Conservation (phyloP, 2,888 invertebrate species). For the Liodrosophila aerea region DNA sequence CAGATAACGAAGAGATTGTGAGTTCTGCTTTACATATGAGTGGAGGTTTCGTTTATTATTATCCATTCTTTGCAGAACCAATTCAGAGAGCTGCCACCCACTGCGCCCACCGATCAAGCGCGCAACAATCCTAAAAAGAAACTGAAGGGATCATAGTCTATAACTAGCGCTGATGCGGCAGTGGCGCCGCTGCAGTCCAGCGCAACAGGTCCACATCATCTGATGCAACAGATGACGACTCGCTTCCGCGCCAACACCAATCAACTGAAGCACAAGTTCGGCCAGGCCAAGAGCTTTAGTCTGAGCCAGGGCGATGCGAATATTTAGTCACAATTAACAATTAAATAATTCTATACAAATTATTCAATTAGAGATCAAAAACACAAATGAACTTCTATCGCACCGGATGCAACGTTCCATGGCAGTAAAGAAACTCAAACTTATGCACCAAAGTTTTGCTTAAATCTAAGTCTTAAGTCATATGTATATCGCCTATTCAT, state of each 20-base stretch:
- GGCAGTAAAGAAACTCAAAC: slow-evolving; percentile 12
- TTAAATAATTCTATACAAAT: neutral
- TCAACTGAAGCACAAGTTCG: slow-evolving; percentile 74
- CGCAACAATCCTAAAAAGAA: slow-evolving; percentile 81
- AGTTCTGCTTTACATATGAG: slow-evolving; percentile 57
- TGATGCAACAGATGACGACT: slow-evolving; percentile 77
- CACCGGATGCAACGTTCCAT: slow-evolving; percentile 12
- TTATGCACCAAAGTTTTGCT: slow-evolving; percentile 57
- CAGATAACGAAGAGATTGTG: slow-evolving; percentile 96
- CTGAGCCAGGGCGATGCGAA: slow-evolving; percentile 61
- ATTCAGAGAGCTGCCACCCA: slow-evolving; percentile 80
- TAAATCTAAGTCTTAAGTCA: slow-evolving; percentile 34
- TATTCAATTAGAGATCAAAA: slow-evolving; percentile 17
- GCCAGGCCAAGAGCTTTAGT: slow-evolving; percentile 67
- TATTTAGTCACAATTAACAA: too few relatives aligned
- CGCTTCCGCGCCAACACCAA: slow-evolving; percentile 79
- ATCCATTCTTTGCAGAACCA: too few relatives aligned
- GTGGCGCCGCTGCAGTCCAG: slow-evolving; percentile 58
- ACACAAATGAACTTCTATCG: slow-evolving; percentile 42
- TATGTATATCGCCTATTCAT: slow-evolving; percentile 8
- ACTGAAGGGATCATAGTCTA: slow-evolving; percentile 81
- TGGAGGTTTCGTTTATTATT: too few relatives aligned
- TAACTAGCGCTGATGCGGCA: slow-evolving; percentile 73
- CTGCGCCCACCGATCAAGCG: slow-evolving; percentile 73
- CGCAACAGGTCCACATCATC: slow-evolving; percentile 68